A percentile compares a stretch with the other conserved stretches of the same genome.
These are phyloP conservation scores for Varecia variegata DNA, from an alignment of 2,797 vertebrate genomes.

Conservation along the genomic window DNA sequence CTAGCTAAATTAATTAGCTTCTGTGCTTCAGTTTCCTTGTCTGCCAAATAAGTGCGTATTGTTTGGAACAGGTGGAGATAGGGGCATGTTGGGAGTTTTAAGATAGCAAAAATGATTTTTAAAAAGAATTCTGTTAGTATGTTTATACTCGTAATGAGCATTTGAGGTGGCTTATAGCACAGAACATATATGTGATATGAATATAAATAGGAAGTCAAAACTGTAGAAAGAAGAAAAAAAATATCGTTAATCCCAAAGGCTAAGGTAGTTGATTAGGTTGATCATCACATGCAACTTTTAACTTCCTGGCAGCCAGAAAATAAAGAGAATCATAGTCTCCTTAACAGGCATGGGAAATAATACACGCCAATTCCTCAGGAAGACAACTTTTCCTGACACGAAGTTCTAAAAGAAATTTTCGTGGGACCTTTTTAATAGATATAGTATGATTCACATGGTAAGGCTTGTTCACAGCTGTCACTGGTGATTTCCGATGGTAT, in stretches of 20 bases:
- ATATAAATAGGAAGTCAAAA: neutral
- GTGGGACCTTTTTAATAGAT: neutral
- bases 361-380: neutral
- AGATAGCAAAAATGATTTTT: conserved; percentile 41
- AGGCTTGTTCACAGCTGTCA: neutral
- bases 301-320: neutral
- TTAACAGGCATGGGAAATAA: neutral
- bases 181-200: neutral
- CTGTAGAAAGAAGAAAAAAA: neutral
- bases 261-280: neutral
- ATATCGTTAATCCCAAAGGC: neutral
- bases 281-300: neutral
- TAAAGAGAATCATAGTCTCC: neutral
- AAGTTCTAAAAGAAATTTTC: neutral
- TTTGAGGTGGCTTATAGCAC: conserved; percentile 22
- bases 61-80: neutral
- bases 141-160: neutral
- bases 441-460: neutral
- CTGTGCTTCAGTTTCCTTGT: conserved; percentile 30
- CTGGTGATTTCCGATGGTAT: neutral
- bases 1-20: neutral
- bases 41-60: neutral
- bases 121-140: neutral
- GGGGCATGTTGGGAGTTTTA: neutral
- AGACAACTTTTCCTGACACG: neutral